Conservation (phyloP, 1,140 invertebrate species). For the Drosophila tristis region DNA sequence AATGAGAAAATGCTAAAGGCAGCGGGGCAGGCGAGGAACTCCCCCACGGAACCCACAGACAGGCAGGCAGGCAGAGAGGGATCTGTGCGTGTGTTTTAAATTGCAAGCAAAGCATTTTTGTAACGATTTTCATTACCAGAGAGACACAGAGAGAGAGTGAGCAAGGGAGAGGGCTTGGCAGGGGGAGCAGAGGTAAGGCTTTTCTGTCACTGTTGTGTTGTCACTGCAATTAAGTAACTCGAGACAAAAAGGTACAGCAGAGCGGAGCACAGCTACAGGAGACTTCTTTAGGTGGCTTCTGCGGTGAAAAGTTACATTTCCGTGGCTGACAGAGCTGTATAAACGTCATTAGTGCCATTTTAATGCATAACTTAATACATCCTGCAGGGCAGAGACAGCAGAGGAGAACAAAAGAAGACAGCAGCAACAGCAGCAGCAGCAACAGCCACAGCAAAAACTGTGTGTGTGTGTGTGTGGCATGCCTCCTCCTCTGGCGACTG, state of each 20-base stretch:
- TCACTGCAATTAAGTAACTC: slow-evolving; percentile 75
- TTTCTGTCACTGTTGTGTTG: slow-evolving; percentile 57
- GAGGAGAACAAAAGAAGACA: slow-evolving; percentile 17
- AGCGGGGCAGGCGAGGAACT: slow-evolving; percentile 32
- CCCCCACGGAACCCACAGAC: slow-evolving; percentile 17
- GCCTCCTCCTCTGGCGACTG: background rate
- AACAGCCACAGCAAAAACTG: slow-evolving; percentile 3
- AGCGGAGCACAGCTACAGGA: background rate
- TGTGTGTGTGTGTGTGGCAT: too few species aligned
- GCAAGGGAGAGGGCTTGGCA: too few species aligned
- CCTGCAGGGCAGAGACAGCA: slow-evolving; percentile 5
- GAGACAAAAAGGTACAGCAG: slow-evolving; percentile 25
- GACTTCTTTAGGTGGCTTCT: background rate
- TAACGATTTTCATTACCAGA: slow-evolving; percentile 16
- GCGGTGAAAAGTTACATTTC: slow-evolving; percentile 22
- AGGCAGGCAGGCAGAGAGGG: slow-evolving; percentile 1
- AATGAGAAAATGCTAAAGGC: slow-evolving; percentile 10
- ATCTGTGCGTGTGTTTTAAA: slow-evolving; percentile 26
- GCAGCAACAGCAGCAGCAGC: slow-evolving; percentile 14
- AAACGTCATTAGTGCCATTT: slow-evolving; percentile 77
- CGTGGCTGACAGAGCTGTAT: slow-evolving; percentile 59
- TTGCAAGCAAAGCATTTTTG: slow-evolving; percentile 52
- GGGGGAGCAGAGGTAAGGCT: slow-evolving; percentile 11
- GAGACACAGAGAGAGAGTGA: background rate
- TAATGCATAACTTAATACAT: slow-evolving; percentile 72